These are phyloP conservation scores for Ceraclea dissimilis DNA, from an alignment of 2,888 invertebrate genomes.

Conservation along the genomic window DNA sequence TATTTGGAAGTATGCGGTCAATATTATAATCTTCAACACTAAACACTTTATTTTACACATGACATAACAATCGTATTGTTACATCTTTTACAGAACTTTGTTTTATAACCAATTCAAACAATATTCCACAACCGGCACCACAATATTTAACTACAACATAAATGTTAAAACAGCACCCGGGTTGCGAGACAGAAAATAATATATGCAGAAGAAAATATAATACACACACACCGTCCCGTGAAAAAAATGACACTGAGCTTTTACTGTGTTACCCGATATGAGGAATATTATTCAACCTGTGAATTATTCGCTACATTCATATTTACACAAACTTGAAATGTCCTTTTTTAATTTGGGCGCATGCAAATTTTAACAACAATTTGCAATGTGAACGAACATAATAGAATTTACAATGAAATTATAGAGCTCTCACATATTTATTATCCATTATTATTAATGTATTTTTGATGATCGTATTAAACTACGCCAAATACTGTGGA, in stretches of 20 bases:
- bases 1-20: conserved; percentile 14
- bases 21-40: conserved; percentile 13
- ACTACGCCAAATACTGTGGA: too few species aligned
- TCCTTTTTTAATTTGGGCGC: too few species aligned
- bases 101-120: conserved; percentile 1
- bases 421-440: too few species aligned
- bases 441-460: too few species aligned
- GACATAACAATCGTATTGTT: conserved; percentile 8
- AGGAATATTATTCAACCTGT: too few species aligned
- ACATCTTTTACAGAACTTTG: conserved; percentile 7
- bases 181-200: conserved; percentile 7
- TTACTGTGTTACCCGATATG: background rate
- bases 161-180: conserved; percentile 14
- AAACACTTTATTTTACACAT: conserved; percentile 11
- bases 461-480: too few species aligned
- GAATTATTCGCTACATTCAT: too few species aligned
- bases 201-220: background rate
- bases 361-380: too few species aligned
- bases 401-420: too few species aligned
- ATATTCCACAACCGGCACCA: conserved; percentile 16
- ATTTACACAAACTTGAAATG: too few species aligned
- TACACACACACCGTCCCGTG: conserved; percentile 8
- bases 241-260: conserved; percentile 17
- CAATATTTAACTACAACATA: background rate
- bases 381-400: too few species aligned